Percentiles rank a stretch among this genome's conserved stretches.
Evolutionary conservation across 2,113 vertebrate genomes (phyloP).

Genomic region (Anolis sagrei): DNA sequence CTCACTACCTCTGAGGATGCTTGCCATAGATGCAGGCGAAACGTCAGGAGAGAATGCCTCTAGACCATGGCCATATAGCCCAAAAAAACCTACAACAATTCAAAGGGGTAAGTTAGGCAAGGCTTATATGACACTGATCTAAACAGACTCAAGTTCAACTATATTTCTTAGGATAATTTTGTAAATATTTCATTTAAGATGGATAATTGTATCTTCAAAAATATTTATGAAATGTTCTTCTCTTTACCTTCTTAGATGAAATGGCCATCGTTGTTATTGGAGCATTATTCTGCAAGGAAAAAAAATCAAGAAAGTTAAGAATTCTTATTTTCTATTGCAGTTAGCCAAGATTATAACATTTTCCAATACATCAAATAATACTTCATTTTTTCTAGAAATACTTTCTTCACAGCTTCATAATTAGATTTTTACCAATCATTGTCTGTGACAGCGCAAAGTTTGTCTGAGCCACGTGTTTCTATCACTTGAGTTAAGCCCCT

Average conservation of each 20-base stretch:
- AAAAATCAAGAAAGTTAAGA: slow-evolving; percentile 35
- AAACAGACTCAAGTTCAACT: neutral
- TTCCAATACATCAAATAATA: slow-evolving; percentile 10
- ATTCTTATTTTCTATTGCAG: slow-evolving; percentile 2
- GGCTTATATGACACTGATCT: neutral
- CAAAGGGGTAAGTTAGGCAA: neutral
- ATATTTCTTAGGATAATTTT: neutral
- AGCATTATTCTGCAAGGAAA: slow-evolving; percentile 84
- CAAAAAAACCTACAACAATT: too few relatives aligned
- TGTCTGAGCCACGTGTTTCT: slow-evolving; percentile 4
- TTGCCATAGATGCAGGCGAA: too few relatives aligned
- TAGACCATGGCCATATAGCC: too few relatives aligned
- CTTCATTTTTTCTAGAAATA: slow-evolving; percentile 13
- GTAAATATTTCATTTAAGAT: neutral
- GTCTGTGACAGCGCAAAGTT: slow-evolving; percentile 43
- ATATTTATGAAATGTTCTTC: neutral
- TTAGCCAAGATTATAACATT: neutral
- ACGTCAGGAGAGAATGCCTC: too few relatives aligned
- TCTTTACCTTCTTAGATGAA: slow-evolving; percentile 95
- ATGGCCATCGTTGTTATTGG: slow-evolving; percentile 95
- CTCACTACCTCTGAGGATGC: too few relatives aligned
- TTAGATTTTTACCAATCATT: slow-evolving; percentile 18
- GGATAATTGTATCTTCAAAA: too few relatives aligned
- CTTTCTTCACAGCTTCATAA: slow-evolving; percentile 23
- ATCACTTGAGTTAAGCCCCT: slow-evolving; percentile 36